Evolutionary conservation across 2,888 invertebrate genomes (phyloP), one percentile per base, ranked within the genome.

Genomic region (Epiblema foenella): DNA sequence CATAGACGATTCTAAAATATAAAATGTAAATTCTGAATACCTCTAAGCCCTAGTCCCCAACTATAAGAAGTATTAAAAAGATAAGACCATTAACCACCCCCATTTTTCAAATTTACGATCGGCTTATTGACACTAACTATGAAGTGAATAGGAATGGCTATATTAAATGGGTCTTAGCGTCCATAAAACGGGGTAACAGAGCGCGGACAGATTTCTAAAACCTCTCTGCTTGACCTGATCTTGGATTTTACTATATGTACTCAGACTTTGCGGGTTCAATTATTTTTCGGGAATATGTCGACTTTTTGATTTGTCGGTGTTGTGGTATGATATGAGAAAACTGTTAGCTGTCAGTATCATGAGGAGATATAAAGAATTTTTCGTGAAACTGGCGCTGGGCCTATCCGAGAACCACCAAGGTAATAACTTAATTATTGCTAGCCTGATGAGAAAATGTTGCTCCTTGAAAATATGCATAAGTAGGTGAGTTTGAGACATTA

Each of bases 41-140:
- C 7, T 15, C 37, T 37, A 52, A 52, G 18, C 51, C 51, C 20
- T 20, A 18, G 15, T 33, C 49, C 33, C 17, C 24, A 33, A 17
- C 24, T 33, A 39, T 59, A n/a, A n/a, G n/a, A n/a, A n/a, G n/a
- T n/a, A 42, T 59, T 52, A 68, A 68, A 52, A 39, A 68, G 59
- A 60, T 68, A 24, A 24, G 39, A n/a, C 52, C 68, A 8, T 52
- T 60, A 60, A 52, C 18, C 12, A n/a, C 60, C 15, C 37, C 60
- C 68, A 68, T 68, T 60, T 42, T 60, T 68, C 68, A 68, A 68
- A 60, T 60, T 68, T 42, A 68, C 54, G 68, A 5, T 33, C 1
- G 9, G 52, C 39, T 68, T 37, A 68, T 52, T 52, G 68, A 42
- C 60, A 42, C 42, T 68, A 17, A 52, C 64, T 54, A 60, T 68